These are phyloP conservation scores for Cavia aperea DNA, from an alignment of 2,113 vertebrate genomes.

Conservation along the genomic window DNA sequence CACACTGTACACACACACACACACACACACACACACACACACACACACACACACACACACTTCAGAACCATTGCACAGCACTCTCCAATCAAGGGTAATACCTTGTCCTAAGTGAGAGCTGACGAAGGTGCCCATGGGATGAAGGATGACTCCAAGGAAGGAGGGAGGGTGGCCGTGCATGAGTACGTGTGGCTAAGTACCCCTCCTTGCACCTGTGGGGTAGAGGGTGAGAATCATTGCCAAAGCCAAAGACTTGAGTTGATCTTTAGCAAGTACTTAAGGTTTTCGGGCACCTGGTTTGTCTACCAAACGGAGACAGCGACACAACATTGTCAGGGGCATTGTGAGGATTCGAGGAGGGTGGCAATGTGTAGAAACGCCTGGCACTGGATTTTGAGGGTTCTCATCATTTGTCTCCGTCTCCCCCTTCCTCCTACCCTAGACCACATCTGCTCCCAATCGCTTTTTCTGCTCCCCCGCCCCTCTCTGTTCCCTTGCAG, in stretches of 20 bases:
- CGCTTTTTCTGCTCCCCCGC: neutral
- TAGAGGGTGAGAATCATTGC: neutral
- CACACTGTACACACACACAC: fast-evolving
- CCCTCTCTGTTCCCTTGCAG: neutral
- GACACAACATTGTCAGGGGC: neutral
- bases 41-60: neutral
- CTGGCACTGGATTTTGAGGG: neutral
- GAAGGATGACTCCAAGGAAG: neutral
- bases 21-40: neutral
- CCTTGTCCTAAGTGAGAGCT: neutral
- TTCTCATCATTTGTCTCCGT: neutral
- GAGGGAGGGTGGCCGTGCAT: neutral
- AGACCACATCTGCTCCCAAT: neutral
- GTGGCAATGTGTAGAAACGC: too few species aligned
- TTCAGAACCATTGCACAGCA: neutral
- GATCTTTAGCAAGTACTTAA: neutral
- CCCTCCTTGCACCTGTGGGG: neutral
- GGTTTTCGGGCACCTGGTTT: neutral
- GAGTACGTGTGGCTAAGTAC: neutral
- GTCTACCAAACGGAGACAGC: neutral
- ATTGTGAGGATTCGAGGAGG: neutral
- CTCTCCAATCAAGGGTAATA: neutral
- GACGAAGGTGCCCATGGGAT: neutral
- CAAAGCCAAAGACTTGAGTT: neutral
- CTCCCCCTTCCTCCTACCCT: neutral